Evolutionary conservation across 2,113 vertebrate genomes (phyloP), one percentile per base, ranked within the genome.

Genomic region (Colinus virginianus): DNA sequence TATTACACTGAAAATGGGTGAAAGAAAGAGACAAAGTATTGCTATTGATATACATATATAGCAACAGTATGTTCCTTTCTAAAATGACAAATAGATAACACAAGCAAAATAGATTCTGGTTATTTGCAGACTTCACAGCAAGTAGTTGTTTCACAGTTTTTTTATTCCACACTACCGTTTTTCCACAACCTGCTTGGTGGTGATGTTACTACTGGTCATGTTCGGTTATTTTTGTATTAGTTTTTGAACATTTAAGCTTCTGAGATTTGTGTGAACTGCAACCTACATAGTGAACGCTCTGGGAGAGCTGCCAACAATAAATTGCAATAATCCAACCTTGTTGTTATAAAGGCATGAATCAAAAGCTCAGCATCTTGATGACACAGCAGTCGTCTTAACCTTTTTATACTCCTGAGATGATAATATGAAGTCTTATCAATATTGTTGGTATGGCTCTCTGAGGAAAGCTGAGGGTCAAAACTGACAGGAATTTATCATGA

Each of bases 351-450:
- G 83, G 71, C 90, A 97, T 97, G 97, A 97, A 98, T 98, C 94
- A 97, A 96, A 97, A 92, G 49, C 93, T 97, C 95, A 75, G 87
- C 69, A 75, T 97, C 94, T 97, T 97, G 97, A 97, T 98, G 97
- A 98, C 94, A 95, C 95, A 97, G 97, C 97, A 97, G 92, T 97
- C 58, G 1, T 96, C 95, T 97, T 97, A 97, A 97, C 96, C 97
- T 98, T 97, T 94, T 96, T 98, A 86, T 95, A 74, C 90, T 97
- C 92, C 95, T 92, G 92, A 97, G 95, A 96, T 90, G 87, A 87
- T 96, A 97, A 96, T 97, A 96, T 45, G 95, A 97, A 96, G 88
- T 94, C 96, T 97, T 97, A 98, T 97, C 97, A 95, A 94, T 97
- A 97, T 71, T 90, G 93, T 94, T 97, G 92, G 94, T 95, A 94